Evolutionary conservation across 2,797 vertebrate species (phyloP).

Genomic region (Myotis findleyi): DNA sequence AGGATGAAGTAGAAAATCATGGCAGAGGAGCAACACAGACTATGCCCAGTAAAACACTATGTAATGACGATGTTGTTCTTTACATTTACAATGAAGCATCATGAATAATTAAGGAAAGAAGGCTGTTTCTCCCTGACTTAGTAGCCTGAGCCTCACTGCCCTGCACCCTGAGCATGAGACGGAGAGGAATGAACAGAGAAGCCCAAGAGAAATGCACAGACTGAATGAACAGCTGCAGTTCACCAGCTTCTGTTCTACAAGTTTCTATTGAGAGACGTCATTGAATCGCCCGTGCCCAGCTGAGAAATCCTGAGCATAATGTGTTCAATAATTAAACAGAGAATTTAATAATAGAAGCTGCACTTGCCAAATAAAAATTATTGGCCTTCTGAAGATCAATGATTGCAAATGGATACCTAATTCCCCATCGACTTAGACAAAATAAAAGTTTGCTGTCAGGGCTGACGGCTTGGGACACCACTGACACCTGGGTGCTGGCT

Average conservation of each 20-base stretch:
- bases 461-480: fast-evolving
- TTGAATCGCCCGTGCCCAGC: background rate
- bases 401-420: background rate
- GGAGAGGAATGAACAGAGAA: background rate
- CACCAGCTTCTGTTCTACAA: background rate
- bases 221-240: background rate
- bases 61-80: background rate
- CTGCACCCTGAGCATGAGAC: background rate
- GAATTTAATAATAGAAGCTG: background rate
- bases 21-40: background rate
- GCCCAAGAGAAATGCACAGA: too few species aligned
- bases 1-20: background rate
- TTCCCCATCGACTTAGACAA: background rate
- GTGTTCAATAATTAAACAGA: background rate
- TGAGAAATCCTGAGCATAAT: background rate
- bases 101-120: background rate
- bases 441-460: background rate
- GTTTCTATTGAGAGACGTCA: background rate
- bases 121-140: background rate
- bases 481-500: background rate
- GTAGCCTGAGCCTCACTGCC: background rate
- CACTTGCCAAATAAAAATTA: background rate
- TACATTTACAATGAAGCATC: background rate
- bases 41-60: background rate
- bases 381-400: background rate